Base-by-base conservation (phyloP, 2,888 invertebrate genomes). In the Barypeithes pellucidus region DNA sequence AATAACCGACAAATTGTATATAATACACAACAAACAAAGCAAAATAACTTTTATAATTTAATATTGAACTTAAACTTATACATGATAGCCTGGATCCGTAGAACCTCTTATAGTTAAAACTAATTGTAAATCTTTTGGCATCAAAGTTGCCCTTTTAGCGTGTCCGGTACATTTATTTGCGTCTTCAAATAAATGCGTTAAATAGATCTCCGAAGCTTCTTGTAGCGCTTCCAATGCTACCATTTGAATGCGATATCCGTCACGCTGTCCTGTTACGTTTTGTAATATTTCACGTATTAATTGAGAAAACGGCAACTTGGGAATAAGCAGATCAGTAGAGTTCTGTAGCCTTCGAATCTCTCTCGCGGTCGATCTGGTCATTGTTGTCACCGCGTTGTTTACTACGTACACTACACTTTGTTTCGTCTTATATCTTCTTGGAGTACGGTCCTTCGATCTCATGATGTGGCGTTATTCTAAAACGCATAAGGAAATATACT, bases 181-280 rank as follows among this genome's bases (percentile, higher is more conserved):
- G 78, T 89, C 89, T 72, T 88, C 84, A 43, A 89, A 87, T 14
- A 88, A 84, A 75, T 87, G 86, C 0, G 85, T 84, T 2, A 89
- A 9, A 75, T 88, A 89, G 75, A 87, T 83, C 80, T 89, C 89
- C 0, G 85, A 67, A 1, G 89, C 82, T 75, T 87, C 87, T 77
- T 89, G 89, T 24, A 89, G 69, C 0, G 88, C 88, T 73, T 83
- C 80, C 12, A 89, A 62, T 0, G 89, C 88, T 0, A 77, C 45
- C 0, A 57, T 1, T 65, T 88, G 86, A 41, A 89, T 83, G 69
- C 83, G 72, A 3, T 67, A 59, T 2, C 67, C 67, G 5, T 78
- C 79, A 62, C 76, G 61, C 0, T 2, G 0, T 3, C 24, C 24
- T 11, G n/a, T n/a, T n/a, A 79, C n/a, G 0, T 83, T 77, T 0